Base-by-base conservation (phyloP, 2,888 invertebrate species). In the Drosophila macrospina region DNA sequence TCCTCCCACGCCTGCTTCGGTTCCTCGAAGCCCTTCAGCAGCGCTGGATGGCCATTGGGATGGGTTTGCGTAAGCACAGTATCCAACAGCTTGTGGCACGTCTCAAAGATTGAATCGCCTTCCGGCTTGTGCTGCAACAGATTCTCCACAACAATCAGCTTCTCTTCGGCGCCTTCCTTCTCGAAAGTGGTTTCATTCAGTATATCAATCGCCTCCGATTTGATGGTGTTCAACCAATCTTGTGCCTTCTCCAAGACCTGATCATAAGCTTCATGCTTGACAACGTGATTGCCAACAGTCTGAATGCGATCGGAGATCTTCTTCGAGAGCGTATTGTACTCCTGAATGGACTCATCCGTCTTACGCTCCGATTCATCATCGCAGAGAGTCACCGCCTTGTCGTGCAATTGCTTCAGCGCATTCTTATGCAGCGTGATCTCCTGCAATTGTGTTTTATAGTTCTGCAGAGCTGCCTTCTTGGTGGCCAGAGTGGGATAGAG, bases 361-460 rank as follows among this genome's bases (percentile, higher is more conserved):
- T 96, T 96, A 30, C 94, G 94, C 79, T 95, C 95, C 0, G 96
- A 95, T 81, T 97, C 97, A 65, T 95, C 95, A 88, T 98, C 97
- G 1, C 95, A 95, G 72, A 98, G 93, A 7, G 95, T 93, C 34
- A 95, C 95, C 1, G 97, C 95, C 91, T 97, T 97, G 13, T 97
- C 97, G 77, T 96, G 95, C 5, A 98, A 92, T 85, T 97, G 97
- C 74, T 96, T 95, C 26, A 98, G 92, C 77, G 98, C 96, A 64
- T 95, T 96, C 88, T 96, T 96, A 89, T 98, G 97, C 41, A 97
- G 94, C 42, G 94, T 95, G 7, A 98, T 96, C 91, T 98, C 98
- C 92, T 98, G 97, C 34, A 96, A 94, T 39, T 97, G 93, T 0
- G 95, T 94, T 91, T 96, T 96, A 85, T 95, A 96, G 42, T 95